Percentiles rank a stretch among this genome's conserved stretches.
phyloP scores from a whole-genome alignment of 92 coral and sea anemone species.

The Phenganax stokvisi region DNA sequence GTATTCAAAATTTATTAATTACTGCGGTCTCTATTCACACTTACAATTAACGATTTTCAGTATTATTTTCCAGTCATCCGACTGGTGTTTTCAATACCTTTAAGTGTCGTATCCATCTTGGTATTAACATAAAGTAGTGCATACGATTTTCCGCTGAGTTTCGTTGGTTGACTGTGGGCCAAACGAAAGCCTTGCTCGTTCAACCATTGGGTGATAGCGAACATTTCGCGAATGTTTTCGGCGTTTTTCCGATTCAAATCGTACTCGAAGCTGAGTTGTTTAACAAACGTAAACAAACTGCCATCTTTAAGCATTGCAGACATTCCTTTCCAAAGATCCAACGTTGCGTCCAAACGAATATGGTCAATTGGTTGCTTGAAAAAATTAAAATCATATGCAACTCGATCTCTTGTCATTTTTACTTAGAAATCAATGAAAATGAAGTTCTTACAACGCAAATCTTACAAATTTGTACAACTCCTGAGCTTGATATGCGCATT shows the following conservation, averaged over 20 bases:
- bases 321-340: conserved; percentile 22
- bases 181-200: conserved; percentile 26
- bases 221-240: conserved; percentile 8
- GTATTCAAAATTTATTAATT: too few relatives aligned
- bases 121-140: conserved; percentile 6
- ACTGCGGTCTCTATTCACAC: too few relatives aligned
- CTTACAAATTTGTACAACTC: too few relatives aligned
- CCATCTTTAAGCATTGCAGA: conserved; percentile 30
- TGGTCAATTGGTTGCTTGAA: conserved; percentile 16
- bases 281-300: conserved; percentile 10
- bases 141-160: conserved; percentile 8
- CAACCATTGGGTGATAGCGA: conserved; percentile 22
- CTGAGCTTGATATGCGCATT: too few relatives aligned
- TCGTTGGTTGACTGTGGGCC: conserved; percentile 29
- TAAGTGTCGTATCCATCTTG: not conserved
- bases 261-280: conserved; percentile 28
- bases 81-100: not conserved
- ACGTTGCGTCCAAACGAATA: conserved; percentile 19
- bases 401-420: too few relatives aligned
- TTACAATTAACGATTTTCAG: too few relatives aligned
- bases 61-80: too few relatives aligned
- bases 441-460: too few relatives aligned
- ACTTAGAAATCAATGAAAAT: not conserved
- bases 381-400: not conserved
- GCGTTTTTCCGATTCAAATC: conserved; percentile 16